phyloP scores from a whole-genome alignment of 2,888 invertebrate species.

The Acleris cristana region DNA sequence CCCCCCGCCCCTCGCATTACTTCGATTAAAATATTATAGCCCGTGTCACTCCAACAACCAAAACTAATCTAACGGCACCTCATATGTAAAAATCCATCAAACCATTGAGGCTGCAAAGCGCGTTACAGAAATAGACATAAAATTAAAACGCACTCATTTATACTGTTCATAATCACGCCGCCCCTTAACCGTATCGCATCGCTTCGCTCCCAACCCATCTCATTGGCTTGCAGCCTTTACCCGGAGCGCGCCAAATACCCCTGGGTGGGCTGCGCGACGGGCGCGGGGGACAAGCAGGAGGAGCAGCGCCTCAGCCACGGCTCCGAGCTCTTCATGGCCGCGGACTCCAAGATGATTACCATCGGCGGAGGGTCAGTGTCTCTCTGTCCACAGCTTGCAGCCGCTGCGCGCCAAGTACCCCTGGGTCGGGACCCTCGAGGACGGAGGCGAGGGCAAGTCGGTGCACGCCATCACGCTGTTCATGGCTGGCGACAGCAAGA shows the following conservation, averaged over 20 bases:
- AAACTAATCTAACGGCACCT: too few species aligned
- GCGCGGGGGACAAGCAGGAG: constrained; percentile 73
- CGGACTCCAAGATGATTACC: constrained; percentile 96
- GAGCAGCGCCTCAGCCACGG: constrained; percentile 90
- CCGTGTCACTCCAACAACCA: too few species aligned
- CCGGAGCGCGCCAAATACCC: constrained; percentile 96
- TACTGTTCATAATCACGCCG: background rate
- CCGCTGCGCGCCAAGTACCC: constrained; percentile 94
- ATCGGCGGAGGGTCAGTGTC: constrained; percentile 96
- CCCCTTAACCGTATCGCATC: background rate
- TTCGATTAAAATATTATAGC: too few species aligned
- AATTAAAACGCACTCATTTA: background rate
- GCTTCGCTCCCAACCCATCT: constrained; percentile 6
- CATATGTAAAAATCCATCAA: too few species aligned
- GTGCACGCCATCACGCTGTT: constrained; percentile 93
- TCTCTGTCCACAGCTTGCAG: constrained; percentile 77
- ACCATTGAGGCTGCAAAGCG: too few species aligned
- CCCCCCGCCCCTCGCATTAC: too few species aligned
- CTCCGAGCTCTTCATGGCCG: constrained; percentile 97
- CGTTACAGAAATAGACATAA: too few species aligned
- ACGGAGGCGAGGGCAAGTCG: constrained; percentile 57
- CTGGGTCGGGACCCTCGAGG: constrained; percentile 95
- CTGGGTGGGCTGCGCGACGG: constrained; percentile 91
- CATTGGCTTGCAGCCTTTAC: constrained; percentile 83
- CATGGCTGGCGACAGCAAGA: constrained; percentile 96